phyloP scores from a whole-genome alignment of 2,888 invertebrate species.

The Creontiades dilutus region DNA sequence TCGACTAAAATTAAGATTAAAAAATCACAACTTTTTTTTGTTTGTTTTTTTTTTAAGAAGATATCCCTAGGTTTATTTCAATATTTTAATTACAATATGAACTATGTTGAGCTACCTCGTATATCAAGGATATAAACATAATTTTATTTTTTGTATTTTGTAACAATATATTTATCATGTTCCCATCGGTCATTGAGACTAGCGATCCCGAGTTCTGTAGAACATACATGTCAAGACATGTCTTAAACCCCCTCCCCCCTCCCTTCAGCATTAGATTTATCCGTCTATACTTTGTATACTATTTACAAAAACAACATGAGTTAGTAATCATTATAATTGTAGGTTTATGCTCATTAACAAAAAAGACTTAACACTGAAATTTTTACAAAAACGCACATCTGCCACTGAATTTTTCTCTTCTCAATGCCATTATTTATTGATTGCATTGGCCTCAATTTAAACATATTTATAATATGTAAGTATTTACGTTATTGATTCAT shows the following conservation, averaged over 20 bases:
- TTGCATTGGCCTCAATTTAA: no score
- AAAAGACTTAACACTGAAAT: background rate
- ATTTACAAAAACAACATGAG: background rate
- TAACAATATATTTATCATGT: conserved; percentile 43
- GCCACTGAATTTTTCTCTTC: no score
- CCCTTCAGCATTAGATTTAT: background rate
- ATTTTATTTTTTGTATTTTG: background rate
- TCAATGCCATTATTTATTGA: no score
- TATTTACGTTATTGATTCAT: no score
- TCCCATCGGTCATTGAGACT: conserved; percentile 60
- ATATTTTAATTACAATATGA: conserved; percentile 38
- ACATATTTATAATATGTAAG: no score
- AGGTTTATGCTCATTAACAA: conserved; percentile 26
- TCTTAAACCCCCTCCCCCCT: background rate
- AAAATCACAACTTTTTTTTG: conserved; percentile 29
- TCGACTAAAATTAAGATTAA: background rate
- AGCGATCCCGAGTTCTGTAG: background rate
- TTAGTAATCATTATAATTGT: background rate
- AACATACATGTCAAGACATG: background rate
- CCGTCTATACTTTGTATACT: background rate
- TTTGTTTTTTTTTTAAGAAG: background rate
- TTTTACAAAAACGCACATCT: background rate
- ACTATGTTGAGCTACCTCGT: conserved; percentile 57
- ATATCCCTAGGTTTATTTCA: background rate
- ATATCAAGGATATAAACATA: conserved; percentile 55